Evolutionary conservation across 1,140 invertebrate species (phyloP), one percentile per base, ranked within the genome.

Genomic region (Trichonephila clavipes): DNA sequence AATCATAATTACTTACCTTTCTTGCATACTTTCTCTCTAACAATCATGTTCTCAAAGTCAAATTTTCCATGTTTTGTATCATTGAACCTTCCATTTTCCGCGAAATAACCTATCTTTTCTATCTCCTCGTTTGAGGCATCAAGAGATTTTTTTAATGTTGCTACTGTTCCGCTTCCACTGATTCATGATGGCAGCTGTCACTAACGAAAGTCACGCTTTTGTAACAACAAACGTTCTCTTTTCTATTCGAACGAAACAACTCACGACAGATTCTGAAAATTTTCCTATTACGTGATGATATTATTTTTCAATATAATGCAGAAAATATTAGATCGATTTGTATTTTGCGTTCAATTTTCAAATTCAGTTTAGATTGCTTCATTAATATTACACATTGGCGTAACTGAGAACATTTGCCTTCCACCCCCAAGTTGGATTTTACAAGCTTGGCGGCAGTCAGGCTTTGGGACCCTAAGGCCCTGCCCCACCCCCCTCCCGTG

Each of bases 151-250:
- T 51, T 24, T 69, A 24, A 69, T 77, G 72, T 34, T 77, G 72
- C 72, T 40, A 77, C 72, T 77, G 72, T 77, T 77, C 28, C 72
- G 72, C 72, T 77, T 77, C 72, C 72, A 77, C 16, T 77, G 72
- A 77, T 77, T 77, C 72, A 77, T 19, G 72, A 19, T 40, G 72
- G 72, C 28, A 77, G 72, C 72, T 77, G 72, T 77, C 72, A 77
- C 28, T 77, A 14, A 28, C 28, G 72, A 77, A 34, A 77, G 72
- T 77, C 72, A 77, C 72, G 72, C 72, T 77, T 64, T 34, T 77
- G 72, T 34, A 72, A 40, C 28, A 77, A 77, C 72, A 77, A 40
- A 77, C 72, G 72, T 18, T 77, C 72, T 69, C 24, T 64, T 77
- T 77, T 12, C 72, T 18, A 77, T 77, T 77, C 24, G 16, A 34